Evolutionary conservation across 2,797 vertebrate genomes (phyloP).

Genomic region (Schizopygopsis malacanthus): DNA sequence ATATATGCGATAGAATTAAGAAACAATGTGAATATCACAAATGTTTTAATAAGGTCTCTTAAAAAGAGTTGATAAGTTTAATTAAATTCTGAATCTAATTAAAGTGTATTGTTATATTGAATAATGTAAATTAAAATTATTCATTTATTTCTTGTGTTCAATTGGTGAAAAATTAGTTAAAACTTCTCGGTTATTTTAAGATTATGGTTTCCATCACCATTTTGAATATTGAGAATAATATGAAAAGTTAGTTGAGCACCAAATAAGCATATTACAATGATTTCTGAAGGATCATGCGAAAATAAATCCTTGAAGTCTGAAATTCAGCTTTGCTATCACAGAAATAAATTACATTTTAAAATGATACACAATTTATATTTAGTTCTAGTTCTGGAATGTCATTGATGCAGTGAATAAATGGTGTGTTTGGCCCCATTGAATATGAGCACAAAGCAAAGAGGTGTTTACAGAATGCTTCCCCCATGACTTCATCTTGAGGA

Average conservation of each 20-base stretch:
- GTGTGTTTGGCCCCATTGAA: not conserved
- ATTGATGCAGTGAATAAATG: slow-evolving; percentile 1
- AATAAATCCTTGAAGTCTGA: not conserved
- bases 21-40: not conserved
- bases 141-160: not conserved
- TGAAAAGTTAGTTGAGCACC: not conserved
- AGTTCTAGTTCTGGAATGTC: not conserved
- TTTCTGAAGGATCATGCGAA: not conserved
- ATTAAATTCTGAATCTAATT: not conserved
- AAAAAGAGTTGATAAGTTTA: not conserved
- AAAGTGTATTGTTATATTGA: too few species aligned
- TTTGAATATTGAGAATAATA: not conserved
- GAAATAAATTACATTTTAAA: not conserved
- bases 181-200: not conserved
- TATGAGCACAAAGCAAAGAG: slow-evolving; percentile 21
- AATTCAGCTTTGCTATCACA: not conserved
- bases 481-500: not conserved
- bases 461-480: slow-evolving; percentile 23
- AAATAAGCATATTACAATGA: not conserved
- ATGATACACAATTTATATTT: not conserved
- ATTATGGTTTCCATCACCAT: not conserved
- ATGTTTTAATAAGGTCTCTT: not conserved
- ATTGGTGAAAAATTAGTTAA: not conserved
- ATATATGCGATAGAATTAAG: not conserved
- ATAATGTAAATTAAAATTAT: not conserved